phyloP scores from a whole-genome alignment of 2,797 vertebrate genomes.

The Chaetophractus vellerosus region DNA sequence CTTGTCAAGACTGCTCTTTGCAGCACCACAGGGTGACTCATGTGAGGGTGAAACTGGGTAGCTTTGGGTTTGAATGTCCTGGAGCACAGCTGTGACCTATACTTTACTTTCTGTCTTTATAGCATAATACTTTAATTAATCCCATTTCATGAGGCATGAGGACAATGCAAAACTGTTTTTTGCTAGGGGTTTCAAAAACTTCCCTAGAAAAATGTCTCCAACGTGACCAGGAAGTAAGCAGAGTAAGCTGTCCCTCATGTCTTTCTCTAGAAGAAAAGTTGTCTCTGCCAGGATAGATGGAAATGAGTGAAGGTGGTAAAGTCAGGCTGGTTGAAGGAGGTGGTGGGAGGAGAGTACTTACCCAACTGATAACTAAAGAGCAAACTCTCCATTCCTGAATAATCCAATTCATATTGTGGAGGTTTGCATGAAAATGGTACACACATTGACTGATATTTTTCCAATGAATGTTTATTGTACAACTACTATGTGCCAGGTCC shows the following conservation, averaged over 20 bases:
- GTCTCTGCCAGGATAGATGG: neutral
- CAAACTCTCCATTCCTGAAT: neutral
- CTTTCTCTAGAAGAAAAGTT: neutral
- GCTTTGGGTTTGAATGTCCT: neutral
- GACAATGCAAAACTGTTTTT: neutral
- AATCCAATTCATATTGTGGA: neutral
- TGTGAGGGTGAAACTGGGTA: neutral
- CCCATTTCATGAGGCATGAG: neutral
- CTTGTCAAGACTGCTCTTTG: slow-evolving; percentile 50
- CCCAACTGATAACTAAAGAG: neutral
- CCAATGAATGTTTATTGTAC: neutral
- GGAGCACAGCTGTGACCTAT: neutral
- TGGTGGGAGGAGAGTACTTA: neutral
- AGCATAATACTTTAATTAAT: neutral
- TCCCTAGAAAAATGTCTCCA: neutral
- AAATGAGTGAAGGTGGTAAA: neutral
- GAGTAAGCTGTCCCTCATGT: neutral
- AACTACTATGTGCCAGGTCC: neutral
- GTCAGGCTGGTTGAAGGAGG: neutral
- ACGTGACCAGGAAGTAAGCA: neutral
- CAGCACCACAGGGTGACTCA: neutral
- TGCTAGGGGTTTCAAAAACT: neutral
- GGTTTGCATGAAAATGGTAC: neutral
- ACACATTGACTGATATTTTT: neutral
- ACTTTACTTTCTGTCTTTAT: neutral